Conservation (phyloP, 2,113 vertebrate species). For the Poicephalus meyeri region DNA sequence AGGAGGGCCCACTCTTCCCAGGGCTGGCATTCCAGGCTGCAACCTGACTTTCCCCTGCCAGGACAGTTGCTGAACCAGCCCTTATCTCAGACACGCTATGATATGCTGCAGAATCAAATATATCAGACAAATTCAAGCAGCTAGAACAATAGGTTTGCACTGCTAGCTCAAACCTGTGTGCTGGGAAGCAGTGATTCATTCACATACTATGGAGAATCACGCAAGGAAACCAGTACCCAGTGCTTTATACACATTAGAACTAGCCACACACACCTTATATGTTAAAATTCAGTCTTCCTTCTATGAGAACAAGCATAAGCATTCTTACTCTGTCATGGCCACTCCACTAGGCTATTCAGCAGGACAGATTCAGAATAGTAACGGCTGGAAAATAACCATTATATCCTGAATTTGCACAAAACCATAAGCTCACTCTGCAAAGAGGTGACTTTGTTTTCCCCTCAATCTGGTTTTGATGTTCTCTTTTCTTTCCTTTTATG, state of each 20-base stretch:
- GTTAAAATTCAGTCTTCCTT: not conserved
- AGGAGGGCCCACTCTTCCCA: not conserved
- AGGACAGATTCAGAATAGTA: not conserved
- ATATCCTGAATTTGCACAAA: not conserved
- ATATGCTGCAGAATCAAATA: slow-evolving; percentile 9
- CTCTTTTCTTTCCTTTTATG: slow-evolving; percentile 42
- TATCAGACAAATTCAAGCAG: not conserved
- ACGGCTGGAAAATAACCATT: slow-evolving; percentile 6
- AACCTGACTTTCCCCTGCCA: not conserved
- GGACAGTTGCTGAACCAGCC: not conserved
- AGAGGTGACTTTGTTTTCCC: slow-evolving; percentile 34
- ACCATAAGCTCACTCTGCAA: not conserved
- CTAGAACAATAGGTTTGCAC: not conserved
- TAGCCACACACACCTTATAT: not conserved
- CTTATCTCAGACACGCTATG: not conserved
- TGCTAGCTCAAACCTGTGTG: not conserved
- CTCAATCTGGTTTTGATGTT: slow-evolving; percentile 60
- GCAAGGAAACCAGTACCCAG: not conserved
- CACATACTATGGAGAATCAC: not conserved
- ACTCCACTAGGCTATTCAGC: not conserved
- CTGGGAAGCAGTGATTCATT: not conserved
- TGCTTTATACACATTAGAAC: not conserved
- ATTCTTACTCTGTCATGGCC: not conserved
- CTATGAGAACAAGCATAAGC: not conserved
- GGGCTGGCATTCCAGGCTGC: not conserved